phyloP scores from a whole-genome alignment of 2,113 vertebrate species.

The Silurus glanis region DNA sequence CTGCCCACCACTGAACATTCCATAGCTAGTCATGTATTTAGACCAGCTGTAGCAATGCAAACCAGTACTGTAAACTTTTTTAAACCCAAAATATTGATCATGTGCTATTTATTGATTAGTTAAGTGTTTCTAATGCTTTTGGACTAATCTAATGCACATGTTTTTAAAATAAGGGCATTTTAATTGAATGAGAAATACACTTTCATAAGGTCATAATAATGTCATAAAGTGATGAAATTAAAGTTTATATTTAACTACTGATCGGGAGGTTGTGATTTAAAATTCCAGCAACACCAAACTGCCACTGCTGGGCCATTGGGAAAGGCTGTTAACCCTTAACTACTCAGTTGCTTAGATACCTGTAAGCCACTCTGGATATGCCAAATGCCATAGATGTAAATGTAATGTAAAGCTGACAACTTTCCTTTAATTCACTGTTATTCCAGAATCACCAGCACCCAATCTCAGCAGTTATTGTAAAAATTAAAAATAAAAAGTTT shows the following conservation, averaged over 20 bases:
- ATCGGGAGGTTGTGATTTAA: no score
- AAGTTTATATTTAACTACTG: no score
- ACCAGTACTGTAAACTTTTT: background rate
- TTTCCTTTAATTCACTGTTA: background rate
- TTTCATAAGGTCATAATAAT: background rate
- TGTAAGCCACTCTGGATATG: no score
- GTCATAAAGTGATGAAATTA: background rate
- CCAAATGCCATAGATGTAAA: no score
- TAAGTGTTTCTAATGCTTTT: background rate
- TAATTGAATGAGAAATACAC: background rate
- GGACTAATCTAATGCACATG: background rate
- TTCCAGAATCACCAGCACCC: background rate
- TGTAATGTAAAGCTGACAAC: background rate
- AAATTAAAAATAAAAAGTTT: background rate
- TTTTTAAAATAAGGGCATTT: background rate
- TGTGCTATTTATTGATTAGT: background rate
- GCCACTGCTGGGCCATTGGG: no score
- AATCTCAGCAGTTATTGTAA: background rate
- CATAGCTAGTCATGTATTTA: background rate
- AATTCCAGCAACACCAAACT: no score
- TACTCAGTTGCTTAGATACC: no score
- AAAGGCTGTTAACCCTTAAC: no score
- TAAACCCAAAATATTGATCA: background rate
- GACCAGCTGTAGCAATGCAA: background rate
- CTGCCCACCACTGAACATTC: background rate